Evolutionary conservation across 2,888 invertebrate species (phyloP).

Genomic region (Acanthosoma haemorrhoidale): DNA sequence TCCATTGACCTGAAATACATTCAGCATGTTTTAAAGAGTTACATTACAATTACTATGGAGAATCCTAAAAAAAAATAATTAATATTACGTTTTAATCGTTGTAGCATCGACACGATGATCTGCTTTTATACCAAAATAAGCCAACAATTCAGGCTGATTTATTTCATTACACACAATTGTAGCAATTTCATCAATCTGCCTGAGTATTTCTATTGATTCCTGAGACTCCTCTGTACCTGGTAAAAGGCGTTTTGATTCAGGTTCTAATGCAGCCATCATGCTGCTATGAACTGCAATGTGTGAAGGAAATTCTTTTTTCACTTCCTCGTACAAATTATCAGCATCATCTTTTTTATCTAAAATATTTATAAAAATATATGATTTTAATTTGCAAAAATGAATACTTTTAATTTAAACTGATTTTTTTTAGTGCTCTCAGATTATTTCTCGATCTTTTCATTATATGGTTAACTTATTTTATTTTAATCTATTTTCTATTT

Average conservation of each 20-base stretch:
- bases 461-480: no score
- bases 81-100: constrained; percentile 70
- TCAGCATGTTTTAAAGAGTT: no score
- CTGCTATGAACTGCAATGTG: constrained; percentile 72
- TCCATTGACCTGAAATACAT: constrained; percentile 71
- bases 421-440: no score
- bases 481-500: no score
- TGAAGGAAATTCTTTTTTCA: constrained; percentile 64
- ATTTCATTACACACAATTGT: constrained; percentile 64
- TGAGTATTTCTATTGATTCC: constrained; percentile 2
- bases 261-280: constrained; percentile 71
- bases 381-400: background rate
- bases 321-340: constrained; percentile 67
- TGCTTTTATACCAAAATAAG: constrained; percentile 76
- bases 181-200: constrained; percentile 49
- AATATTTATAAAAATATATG: no score
- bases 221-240: constrained; percentile 37
- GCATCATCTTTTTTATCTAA: constrained; percentile 59
- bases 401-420: background rate
- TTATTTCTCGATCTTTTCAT: no score
- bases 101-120: constrained; percentile 76
- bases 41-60: no score
- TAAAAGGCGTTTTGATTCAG: constrained; percentile 44
- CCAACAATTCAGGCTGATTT: constrained; percentile 71
- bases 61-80: background rate